Conservation (phyloP, 92 coral and sea anemone genomes). For the Phenganax stokvisi region DNA sequence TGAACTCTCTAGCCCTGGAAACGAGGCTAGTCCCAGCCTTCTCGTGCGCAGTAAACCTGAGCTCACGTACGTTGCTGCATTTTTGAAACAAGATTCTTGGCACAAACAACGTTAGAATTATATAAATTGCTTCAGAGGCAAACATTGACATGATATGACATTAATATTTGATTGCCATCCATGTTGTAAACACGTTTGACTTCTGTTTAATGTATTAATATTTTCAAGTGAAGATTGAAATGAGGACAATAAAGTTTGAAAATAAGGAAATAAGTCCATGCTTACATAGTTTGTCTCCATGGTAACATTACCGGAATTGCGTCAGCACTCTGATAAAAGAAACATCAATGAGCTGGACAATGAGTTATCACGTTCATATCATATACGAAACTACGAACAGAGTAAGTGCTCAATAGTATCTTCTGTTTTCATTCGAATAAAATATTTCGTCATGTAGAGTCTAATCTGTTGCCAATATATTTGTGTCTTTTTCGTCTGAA, state of each 20-base stretch:
- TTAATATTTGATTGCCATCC: not conserved
- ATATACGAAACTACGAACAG: not conserved
- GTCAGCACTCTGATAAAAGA: slow-evolving; percentile 15
- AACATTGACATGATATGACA: too few relatives aligned
- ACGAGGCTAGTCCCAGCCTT: too few relatives aligned
- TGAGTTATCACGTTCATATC: not conserved
- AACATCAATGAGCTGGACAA: slow-evolving; percentile 1
- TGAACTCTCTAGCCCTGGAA: too few relatives aligned
- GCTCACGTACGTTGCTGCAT: too few relatives aligned
- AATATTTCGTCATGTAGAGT: not conserved
- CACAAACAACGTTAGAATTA: too few relatives aligned
- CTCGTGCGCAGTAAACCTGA: too few relatives aligned
- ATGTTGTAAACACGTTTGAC: not conserved
- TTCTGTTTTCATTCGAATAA: too few relatives aligned
- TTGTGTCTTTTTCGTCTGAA: not conserved
- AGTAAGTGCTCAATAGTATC: not conserved
- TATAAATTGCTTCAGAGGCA: too few relatives aligned
- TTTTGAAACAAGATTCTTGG: too few relatives aligned
- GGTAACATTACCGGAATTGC: slow-evolving; percentile 20
- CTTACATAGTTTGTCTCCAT: not conserved
- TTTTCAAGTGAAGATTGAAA: not conserved
- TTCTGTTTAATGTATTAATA: not conserved
- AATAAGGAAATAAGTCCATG: not conserved
- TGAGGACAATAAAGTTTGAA: not conserved
- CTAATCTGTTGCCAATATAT: not conserved